Percentiles rank a stretch among this genome's conserved stretches.
phyloP scores from a whole-genome alignment of 2,113 vertebrate genomes.

The Tachysurus vachellii region DNA sequence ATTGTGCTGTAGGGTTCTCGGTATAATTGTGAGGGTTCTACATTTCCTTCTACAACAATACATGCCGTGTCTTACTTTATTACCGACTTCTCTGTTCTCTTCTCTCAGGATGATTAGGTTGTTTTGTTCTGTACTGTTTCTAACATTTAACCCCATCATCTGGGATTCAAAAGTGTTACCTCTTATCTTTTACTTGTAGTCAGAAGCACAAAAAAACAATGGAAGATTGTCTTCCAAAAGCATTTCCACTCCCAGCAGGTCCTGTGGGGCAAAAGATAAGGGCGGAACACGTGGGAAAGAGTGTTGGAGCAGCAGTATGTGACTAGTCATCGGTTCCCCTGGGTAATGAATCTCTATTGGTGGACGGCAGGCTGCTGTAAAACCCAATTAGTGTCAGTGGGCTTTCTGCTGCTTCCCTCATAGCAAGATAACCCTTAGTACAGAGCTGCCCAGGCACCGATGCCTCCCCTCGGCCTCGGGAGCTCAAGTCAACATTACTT shows the following conservation, averaged over 20 bases:
- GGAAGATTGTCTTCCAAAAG: conserved; percentile 11
- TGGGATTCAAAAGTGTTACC: neutral
- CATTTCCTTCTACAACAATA: no score
- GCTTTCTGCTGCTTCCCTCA: conserved; percentile 60
- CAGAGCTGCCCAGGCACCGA: conserved; percentile 5
- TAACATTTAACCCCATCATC: no score
- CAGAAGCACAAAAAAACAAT: conserved; percentile 24
- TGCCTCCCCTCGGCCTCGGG: conserved; percentile 18
- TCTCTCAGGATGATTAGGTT: neutral
- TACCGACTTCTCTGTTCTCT: neutral
- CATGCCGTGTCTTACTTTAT: neutral
- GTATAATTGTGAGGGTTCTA: neutral
- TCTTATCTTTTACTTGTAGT: conserved; percentile 11
- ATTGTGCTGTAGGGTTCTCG: neutral
- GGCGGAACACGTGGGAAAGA: conserved; percentile 28
- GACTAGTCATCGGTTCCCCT: conserved; percentile 62
- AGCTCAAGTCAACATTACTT: conserved; percentile 17
- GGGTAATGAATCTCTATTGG: conserved; percentile 70
- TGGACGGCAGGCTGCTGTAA: conserved; percentile 65
- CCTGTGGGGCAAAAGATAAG: conserved; percentile 10
- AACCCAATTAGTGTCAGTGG: conserved; percentile 71
- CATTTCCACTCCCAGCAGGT: neutral
- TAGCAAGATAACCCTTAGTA: conserved; percentile 59
- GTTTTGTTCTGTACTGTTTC: neutral
- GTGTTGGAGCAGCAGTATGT: conserved; percentile 60